A percentile compares a stretch with the other conserved stretches of the same genome.
Conservation (phyloP, 1,140 invertebrate species). For the Pomphorhynchus laevis region DNA sequence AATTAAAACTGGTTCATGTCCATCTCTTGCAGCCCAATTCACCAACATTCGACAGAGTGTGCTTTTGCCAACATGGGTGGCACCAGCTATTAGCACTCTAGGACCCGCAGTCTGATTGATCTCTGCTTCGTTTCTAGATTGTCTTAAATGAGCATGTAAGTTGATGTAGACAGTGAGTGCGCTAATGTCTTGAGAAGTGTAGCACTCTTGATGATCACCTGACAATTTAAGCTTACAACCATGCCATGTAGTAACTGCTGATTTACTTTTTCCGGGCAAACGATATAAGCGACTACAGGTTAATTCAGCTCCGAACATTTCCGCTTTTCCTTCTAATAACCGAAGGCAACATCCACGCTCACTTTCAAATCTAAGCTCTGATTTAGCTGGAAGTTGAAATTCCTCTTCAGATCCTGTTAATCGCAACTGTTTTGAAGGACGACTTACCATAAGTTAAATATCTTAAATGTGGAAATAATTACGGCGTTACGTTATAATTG, state of each 20-base stretch:
- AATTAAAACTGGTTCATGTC: constrained; percentile 41
- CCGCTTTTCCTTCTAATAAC: constrained; percentile 47
- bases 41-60: constrained; percentile 41
- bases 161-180: constrained; percentile 70
- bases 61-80: constrained; percentile 57
- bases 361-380: no score
- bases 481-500: no score
- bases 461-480: no score
- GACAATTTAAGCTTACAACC: constrained; percentile 29
- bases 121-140: constrained; percentile 37
- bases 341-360: constrained; percentile 17
- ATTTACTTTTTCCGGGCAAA: constrained; percentile 53
- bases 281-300: constrained; percentile 61
- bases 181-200: not conserved
- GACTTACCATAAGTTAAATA: no score
- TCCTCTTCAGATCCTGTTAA: no score
- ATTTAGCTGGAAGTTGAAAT: no score
- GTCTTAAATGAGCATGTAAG: constrained; percentile 59
- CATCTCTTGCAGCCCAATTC: constrained; percentile 31
- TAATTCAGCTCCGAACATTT: constrained; percentile 80
- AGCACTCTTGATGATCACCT: constrained; percentile 1
- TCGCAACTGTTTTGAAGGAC: no score
- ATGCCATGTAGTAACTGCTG: constrained; percentile 77
- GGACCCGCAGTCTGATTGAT: constrained; percentile 27
- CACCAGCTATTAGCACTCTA: constrained; percentile 46